These are phyloP conservation scores for Uloborus plumipes DNA, from an alignment of 2,888 invertebrate species.

Conservation along the genomic window DNA sequence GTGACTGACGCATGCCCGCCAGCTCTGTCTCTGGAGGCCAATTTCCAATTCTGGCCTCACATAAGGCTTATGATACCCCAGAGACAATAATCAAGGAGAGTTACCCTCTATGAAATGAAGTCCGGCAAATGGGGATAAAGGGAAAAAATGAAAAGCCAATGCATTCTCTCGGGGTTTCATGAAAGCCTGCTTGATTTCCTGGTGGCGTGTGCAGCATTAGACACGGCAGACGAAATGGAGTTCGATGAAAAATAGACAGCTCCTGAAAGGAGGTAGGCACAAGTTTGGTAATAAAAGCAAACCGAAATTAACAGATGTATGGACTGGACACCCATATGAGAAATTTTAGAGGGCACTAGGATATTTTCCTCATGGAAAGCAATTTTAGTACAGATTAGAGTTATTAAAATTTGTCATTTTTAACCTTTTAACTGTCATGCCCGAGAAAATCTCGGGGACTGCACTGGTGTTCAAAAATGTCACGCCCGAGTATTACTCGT, in stretches of 20 bases:
- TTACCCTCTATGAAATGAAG: constrained; percentile 12
- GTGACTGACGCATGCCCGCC: constrained; percentile 6
- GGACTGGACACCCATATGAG: too few relatives aligned
- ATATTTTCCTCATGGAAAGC: too few relatives aligned
- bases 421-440: too few relatives aligned
- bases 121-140: constrained; percentile 7
- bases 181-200: constrained; percentile 33
- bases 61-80: constrained; percentile 7
- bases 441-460: too few relatives aligned
- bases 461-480: too few relatives aligned
- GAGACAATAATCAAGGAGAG: constrained; percentile 7
- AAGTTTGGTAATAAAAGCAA: neutral
- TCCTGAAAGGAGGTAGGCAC: neutral
- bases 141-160: constrained; percentile 15
- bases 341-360: too few relatives aligned
- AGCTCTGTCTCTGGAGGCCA: constrained; percentile 14
- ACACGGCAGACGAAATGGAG: neutral
- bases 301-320: too few relatives aligned
- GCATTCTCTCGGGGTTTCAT: neutral
- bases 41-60: constrained; percentile 34
- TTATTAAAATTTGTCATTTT: too few relatives aligned
- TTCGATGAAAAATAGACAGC: neutral
- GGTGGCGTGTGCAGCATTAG: constrained; percentile 29
- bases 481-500: too few relatives aligned
- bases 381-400: too few relatives aligned